Evolutionary conservation across 1,140 invertebrate species (phyloP), one percentile per base, ranked within the genome.

Genomic region (Aphelinus atriplicis): DNA sequence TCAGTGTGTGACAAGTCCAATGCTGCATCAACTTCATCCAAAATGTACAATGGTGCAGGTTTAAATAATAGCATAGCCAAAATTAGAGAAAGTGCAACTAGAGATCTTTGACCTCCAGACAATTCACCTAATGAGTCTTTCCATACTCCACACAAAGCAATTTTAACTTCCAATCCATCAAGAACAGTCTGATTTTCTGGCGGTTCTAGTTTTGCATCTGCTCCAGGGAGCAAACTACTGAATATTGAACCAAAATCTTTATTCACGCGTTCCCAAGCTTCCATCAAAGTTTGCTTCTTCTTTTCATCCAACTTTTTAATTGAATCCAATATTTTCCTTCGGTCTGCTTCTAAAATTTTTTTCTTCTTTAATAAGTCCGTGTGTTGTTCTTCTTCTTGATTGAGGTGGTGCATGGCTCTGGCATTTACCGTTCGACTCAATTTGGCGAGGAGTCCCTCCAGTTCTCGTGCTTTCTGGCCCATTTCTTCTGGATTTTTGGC

Each of bases 1-100:
- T 99, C 96, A 3, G 98, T 99, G 85, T 99, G 98, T 1, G 96
- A 98, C 45, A 99, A 91, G 90, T 99, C 98, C 2, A 99, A 89
- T 3, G 98, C 98, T 4, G 98, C 97, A 88, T 99, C 98, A 61
- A 99, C 96, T 90, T 99, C 98, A 85, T 99, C 98, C 80, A 99
- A 90, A 87, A 99, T 99, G 84, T 99, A 99, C 7, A 99, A 90
- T 1, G 98, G 98, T 9, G 98, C 98, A 3, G 98, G 98, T 82
- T 98, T 98, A 87, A 98, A 99, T 71, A 97, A 90, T 75, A 99
- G 88, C 94, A 99, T 95, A 46, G 98, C 95, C 76, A 99, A 90
- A 78, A 99, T 97, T 5, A 99, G 90, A 2, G 98, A 99, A 45
- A 99, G 89, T 1, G 98, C 98, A 46, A 99, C 97, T 42, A 99